Base-by-base conservation (phyloP, 2,797 vertebrate species). In the Atherinosoma microstoma region DNA sequence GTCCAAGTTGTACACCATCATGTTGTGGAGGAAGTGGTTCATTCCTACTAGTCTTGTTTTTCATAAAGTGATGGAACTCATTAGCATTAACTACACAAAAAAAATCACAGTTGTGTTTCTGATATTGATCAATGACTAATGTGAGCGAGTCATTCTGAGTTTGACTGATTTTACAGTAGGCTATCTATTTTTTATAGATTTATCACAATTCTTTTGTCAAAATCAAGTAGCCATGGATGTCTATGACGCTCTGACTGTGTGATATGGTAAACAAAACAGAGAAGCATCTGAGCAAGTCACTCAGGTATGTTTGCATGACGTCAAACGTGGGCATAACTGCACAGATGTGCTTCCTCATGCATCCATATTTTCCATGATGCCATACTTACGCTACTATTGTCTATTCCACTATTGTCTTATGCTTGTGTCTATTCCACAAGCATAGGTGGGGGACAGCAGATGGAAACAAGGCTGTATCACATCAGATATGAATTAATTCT, bases 281-380 rank as follows among this genome's bases (percentile, higher is more conserved):
- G 7, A 42, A 11, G 13, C 18, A 63, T 11, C 0, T 85, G 76
- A 84, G 45, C 27, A 22, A 53, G 74, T 87, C 78, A 84, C 69
- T 3, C 34, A 82, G 82, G 76, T 76, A 62, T 66, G 79, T 72
- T 54, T 72, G 49, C 56, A 18, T 70, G 27, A 56, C 61, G 35
- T 24, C 47, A 80, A 78, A 59, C 40, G 24, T 81, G 75, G 77
- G 74, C 6, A 35, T 83, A 67, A 71, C 70, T 27, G 22, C 40
- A 71, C 54, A 38, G 45, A 86, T 62, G 13, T 24, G 18, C 64
- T 76, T 63, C 59, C 32, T 74, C 58, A 70, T 69, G 77, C 59
- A 60, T 64, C 27, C 69, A 18, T 35, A 20, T 71, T 85, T 91
- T 87, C 79, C 82, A 75, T 73, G 73, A 77, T 16, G 16, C 35